phyloP scores from a whole-genome alignment of 1,140 invertebrate genomes.

The Bradynema listronoti region DNA sequence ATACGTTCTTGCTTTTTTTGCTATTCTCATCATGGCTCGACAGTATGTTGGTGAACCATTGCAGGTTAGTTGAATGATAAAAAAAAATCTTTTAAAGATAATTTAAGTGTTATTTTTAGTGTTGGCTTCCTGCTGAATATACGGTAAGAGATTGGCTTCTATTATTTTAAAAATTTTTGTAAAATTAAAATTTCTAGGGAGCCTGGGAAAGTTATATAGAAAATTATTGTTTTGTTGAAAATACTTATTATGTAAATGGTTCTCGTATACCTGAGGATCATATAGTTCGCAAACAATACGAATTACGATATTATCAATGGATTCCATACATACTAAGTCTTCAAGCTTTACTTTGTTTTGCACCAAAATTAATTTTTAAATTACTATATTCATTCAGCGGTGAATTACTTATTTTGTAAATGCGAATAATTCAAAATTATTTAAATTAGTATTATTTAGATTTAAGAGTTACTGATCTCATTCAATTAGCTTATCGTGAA shows the following conservation, averaged over 20 bases:
- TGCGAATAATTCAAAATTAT: constrained; percentile 1
- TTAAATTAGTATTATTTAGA: constrained; percentile 23
- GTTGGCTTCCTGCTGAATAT: constrained; percentile 46
- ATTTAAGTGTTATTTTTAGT: constrained; percentile 16
- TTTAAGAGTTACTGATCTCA: constrained; percentile 31
- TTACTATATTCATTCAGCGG: constrained; percentile 41
- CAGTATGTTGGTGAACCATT: constrained; percentile 44
- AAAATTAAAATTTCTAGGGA: constrained; percentile 24
- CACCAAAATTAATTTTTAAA: constrained; percentile 44
- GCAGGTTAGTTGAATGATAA: constrained; percentile 3
- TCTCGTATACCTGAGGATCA: constrained; percentile 25
- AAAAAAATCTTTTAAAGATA: not conserved
- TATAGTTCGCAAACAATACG: constrained; percentile 21
- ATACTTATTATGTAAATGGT: constrained; percentile 42
- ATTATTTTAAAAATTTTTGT: not conserved
- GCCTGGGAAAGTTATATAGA: constrained; percentile 46
- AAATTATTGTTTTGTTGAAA: constrained; percentile 47
- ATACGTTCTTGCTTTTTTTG: constrained; percentile 40
- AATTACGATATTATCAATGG: constrained; percentile 43
- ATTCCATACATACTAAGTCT: constrained; percentile 39
- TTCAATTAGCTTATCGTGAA: constrained; percentile 44
- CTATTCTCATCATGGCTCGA: constrained; percentile 43
- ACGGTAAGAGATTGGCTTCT: constrained; percentile 22
- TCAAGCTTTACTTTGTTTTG: constrained; percentile 38
- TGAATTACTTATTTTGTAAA: constrained; percentile 14